These are phyloP conservation scores for Apolygus lucorum DNA, from an alignment of 1,140 invertebrate genomes.

Conservation along the genomic window DNA sequence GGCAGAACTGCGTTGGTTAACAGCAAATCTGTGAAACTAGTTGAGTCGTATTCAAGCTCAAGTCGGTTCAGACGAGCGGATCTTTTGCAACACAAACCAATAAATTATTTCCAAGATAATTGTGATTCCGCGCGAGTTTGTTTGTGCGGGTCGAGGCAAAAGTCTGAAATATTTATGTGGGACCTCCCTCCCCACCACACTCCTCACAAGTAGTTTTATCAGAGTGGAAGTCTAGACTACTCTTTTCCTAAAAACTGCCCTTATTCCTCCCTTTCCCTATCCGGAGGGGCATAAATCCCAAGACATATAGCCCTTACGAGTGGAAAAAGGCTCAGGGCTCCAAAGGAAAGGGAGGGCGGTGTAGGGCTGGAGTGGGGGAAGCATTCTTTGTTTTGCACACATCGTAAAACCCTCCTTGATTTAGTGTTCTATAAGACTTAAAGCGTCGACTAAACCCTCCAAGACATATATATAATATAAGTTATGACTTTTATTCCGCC, in stretches of 20 bases:
- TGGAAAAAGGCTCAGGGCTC: neutral
- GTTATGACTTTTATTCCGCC: conserved; percentile 15
- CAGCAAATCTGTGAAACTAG: too few relatives aligned
- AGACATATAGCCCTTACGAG: conserved; percentile 18
- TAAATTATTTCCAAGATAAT: conserved; percentile 13
- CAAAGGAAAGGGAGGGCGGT: neutral
- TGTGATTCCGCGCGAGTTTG: conserved; percentile 11
- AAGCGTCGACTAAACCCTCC: conserved; percentile 18
- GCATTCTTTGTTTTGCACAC: conserved; percentile 23
- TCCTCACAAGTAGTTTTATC: conserved; percentile 7
- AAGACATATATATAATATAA: conserved; percentile 20
- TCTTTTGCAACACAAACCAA: neutral
- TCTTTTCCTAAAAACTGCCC: conserved; percentile 21
- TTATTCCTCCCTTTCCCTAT: conserved; percentile 7
- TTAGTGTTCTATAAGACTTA: conserved; percentile 22
- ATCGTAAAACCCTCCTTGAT: conserved; percentile 21
- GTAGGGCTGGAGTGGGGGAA: neutral
- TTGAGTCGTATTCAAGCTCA: neutral
- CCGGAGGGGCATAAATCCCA: conserved; percentile 17
- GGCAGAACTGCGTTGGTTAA: too few relatives aligned
- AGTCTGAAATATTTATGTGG: conserved; percentile 6
- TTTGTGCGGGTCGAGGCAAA: neutral
- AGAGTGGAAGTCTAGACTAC: conserved; percentile 18
- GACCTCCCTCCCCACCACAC: neutral
- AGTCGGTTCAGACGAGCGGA: neutral